Conservation (phyloP, 2,888 invertebrate species). For the Acanthacorydalis orientalis region DNA sequence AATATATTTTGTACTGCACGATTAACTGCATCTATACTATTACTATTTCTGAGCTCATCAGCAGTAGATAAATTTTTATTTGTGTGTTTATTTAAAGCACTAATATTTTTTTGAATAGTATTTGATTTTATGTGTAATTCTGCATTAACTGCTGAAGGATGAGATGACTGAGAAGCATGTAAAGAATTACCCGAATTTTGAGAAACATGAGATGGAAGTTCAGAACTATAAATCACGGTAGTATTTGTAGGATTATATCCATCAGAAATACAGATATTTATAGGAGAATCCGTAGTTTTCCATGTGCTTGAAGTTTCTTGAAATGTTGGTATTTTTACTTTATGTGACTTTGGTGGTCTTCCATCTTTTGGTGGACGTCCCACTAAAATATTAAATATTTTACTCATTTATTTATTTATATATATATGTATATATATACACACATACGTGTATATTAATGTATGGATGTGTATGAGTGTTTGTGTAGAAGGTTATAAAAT, state of each 20-base stretch:
- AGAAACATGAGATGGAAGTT: background rate
- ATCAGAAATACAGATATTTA: slow-evolving; percentile 7
- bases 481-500: slow-evolving; percentile 6
- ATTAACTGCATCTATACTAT: slow-evolving; percentile 19
- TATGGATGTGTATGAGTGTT: no score
- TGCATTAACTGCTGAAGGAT: no score
- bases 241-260: slow-evolving; percentile 9
- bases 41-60: slow-evolving; percentile 7
- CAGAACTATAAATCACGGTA: background rate
- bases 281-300: slow-evolving; percentile 7
- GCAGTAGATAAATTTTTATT: slow-evolving; percentile 1
- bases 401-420: no score
- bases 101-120: no score
- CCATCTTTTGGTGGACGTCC: slow-evolving; percentile 26
- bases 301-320: slow-evolving; percentile 15
- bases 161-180: no score
- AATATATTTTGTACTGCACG: slow-evolving; percentile 25
- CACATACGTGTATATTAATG: no score
- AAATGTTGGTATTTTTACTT: slow-evolving; percentile 6
- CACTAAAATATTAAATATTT: slow-evolving; percentile 20
- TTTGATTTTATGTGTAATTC: no score
- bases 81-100: no score
- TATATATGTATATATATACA: no score
- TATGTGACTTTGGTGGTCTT: slow-evolving; percentile 10
- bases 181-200: background rate